Percentiles rank a stretch among this genome's conserved stretches.
These are phyloP conservation scores for Psittacula echo DNA, from an alignment of 2,797 vertebrate species.

Conservation along the genomic window DNA sequence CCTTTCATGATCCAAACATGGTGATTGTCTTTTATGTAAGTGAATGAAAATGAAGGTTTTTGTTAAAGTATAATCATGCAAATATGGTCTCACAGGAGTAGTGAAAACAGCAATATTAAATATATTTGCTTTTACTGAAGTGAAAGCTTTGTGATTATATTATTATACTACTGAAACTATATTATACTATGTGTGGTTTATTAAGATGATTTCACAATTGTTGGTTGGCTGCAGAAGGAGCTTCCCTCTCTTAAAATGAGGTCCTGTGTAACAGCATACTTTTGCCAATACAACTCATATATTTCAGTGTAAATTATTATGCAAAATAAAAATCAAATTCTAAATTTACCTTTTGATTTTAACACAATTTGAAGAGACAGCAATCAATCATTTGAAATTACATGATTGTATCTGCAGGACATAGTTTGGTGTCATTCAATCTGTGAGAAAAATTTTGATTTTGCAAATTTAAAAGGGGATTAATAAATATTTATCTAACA, in stretches of 20 bases:
- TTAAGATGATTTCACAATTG: neutral
- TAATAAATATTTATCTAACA: neutral
- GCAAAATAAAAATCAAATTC: neutral
- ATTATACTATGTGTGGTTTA: neutral
- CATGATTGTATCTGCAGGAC: neutral
- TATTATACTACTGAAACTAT: neutral
- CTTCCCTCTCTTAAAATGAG: neutral
- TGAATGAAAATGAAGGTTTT: neutral
- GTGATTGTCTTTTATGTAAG: neutral
- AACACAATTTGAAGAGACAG: neutral
- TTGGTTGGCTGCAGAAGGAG: neutral
- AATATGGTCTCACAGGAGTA: neutral
- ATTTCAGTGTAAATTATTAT: neutral
- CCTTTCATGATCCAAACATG: neutral
- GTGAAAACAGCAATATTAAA: neutral
- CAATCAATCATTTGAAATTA: neutral
- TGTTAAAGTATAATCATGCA: neutral
- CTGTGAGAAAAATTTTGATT: neutral
- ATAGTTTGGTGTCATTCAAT: neutral
- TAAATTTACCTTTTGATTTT: neutral
- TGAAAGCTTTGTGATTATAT: neutral
- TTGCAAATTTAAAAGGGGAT: neutral
- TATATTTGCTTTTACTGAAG: neutral
- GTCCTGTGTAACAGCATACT: neutral
- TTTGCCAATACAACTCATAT: neutral